These are phyloP conservation scores for Drosophila eugracilis DNA, from an alignment of 1,140 invertebrate species.

Conservation along the genomic window DNA sequence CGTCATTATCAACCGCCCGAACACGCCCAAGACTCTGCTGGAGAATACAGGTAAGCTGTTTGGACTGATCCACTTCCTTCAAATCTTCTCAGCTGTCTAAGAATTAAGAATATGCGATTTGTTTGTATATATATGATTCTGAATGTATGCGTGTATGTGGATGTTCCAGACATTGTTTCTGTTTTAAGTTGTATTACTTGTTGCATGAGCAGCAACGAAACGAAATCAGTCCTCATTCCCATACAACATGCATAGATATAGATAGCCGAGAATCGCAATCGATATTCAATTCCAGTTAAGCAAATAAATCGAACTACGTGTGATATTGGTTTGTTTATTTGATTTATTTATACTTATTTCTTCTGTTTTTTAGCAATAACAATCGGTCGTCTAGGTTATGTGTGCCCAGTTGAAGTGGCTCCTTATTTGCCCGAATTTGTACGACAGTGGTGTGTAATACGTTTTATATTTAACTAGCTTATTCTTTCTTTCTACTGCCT, in stretches of 20 bases:
- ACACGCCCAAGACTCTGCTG: constrained; percentile 98
- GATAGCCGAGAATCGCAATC: constrained; percentile 10
- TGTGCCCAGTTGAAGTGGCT: constrained; percentile 99
- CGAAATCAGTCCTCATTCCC: constrained; percentile 38
- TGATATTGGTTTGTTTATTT: constrained; percentile 87
- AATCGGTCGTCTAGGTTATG: constrained; percentile 99
- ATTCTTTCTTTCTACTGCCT: constrained; percentile 32
- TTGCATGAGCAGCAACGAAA: constrained; percentile 53
- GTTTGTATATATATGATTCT: constrained; percentile 32
- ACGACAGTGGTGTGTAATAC: constrained; percentile 99
- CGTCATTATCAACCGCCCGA: constrained; percentile 97
- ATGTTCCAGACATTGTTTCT: constrained; percentile 48
- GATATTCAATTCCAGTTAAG: constrained; percentile 15
- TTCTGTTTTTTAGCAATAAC: constrained; percentile 97
- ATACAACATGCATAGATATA: constrained; percentile 52
- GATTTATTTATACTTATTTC: constrained; percentile 86
- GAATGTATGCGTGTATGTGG: constrained; percentile 57
- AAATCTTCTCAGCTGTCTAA: constrained; percentile 5
- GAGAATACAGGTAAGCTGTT: constrained; percentile 97
- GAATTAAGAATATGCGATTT: constrained; percentile 24
- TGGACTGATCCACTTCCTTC: constrained; percentile 63
- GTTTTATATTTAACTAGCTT: constrained; percentile 68
- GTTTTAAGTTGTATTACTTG: constrained; percentile 49
- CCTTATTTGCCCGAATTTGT: constrained; percentile 99
- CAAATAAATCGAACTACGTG: constrained; percentile 43